Conservation (phyloP, 2,888 invertebrate species). For the Aphrophora alni region DNA sequence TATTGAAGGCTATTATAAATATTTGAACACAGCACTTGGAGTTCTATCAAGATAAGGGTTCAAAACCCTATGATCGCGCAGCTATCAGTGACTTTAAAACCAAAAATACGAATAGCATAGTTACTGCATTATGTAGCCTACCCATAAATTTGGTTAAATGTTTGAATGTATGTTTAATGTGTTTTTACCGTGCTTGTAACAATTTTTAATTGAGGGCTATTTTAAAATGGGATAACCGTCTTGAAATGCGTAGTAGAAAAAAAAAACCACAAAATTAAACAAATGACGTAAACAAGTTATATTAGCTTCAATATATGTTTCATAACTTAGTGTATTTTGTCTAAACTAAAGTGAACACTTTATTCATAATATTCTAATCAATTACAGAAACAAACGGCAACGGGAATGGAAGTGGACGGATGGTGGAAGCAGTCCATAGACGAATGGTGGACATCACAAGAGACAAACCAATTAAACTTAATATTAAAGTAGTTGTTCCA, state of each 20-base stretch:
- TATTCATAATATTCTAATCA: neutral
- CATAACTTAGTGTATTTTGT: neutral
- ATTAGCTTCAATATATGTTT: neutral
- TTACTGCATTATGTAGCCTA: too few species aligned
- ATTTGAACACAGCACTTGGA: too few species aligned
- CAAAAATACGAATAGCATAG: too few species aligned
- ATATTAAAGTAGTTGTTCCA: conserved; percentile 84
- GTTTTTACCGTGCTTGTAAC: too few species aligned
- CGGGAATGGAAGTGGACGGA: conserved; percentile 38
- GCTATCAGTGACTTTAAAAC: too few species aligned
- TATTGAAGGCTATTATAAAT: too few species aligned
- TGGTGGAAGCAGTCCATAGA: conserved; percentile 58
- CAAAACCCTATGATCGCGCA: too few species aligned
- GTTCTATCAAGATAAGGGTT: too few species aligned
- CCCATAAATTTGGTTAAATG: too few species aligned
- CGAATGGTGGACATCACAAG: conserved; percentile 86
- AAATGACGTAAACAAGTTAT: too few species aligned
- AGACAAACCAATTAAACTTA: conserved; percentile 86
- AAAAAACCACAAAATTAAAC: too few species aligned
- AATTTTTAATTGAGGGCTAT: neutral
- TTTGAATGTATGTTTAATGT: too few species aligned
- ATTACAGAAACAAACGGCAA: conserved; percentile 42
- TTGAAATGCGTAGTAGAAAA: neutral
- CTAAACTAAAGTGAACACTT: neutral
- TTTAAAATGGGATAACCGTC: neutral